Base-by-base conservation (phyloP, 2,888 invertebrate genomes). In the Allygus modestus region DNA sequence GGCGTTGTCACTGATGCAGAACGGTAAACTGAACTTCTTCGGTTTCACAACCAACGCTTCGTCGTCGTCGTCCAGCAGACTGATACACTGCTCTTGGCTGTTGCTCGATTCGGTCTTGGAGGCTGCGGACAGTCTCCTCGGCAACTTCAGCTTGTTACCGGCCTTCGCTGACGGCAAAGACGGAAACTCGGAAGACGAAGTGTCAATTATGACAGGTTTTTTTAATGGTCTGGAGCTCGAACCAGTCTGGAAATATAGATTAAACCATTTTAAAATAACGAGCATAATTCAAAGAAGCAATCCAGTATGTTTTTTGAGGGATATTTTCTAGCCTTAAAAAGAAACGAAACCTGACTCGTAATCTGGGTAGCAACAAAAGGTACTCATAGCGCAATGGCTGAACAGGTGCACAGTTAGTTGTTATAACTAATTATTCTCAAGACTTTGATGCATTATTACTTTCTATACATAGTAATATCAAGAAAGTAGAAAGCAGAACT, bases 1-100 rank as follows among this genome's bases (percentile, higher is more conserved):
- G 26, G 77, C 77, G 4, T 26, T 26, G 17, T 77, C 77, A 28
- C 41, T 51, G 15, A 46, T 28, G 28, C 43, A 46, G 28, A 23
- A 46, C 0, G 77, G 77, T 17, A 77, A n/a, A 46, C n/a, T 77
- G 37, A 77, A 77, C 31, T 46, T 77, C 37, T 26, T 41, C n/a
- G 20, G 37, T n/a, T 41, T n/a, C 1, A 9, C 1, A 37, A 65
- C 28, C 7, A 41, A 5, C 0, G 4, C 0, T 37, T 37, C 33
- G 5, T 26, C 28, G 1, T 71, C 71, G 41, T 71, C 71, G 17
- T 77, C 51, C 20, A 46, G 7, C 28, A 77, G n/a, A 51, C 20
- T 46, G 28, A 77, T 51, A 28, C 23, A 46, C 0, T 9, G 20
- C 0, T 77, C 51, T 17, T 1, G 26, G n/a, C 51, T 77, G n/a